Conservation (phyloP, 2,113 vertebrate genomes). For the Puffinus mauretanicus region DNA sequence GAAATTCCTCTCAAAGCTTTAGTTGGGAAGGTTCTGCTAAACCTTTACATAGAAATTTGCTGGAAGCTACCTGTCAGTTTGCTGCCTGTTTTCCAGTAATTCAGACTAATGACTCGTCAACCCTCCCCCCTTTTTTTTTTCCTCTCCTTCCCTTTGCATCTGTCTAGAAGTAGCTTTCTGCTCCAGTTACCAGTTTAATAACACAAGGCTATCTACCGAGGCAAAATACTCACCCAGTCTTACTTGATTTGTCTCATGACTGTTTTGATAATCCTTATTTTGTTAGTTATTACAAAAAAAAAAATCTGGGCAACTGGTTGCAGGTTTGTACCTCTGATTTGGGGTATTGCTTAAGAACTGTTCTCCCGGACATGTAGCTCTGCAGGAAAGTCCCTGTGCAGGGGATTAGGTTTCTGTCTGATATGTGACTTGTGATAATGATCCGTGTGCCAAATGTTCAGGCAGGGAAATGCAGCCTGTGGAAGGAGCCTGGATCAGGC, state of each 20-base stretch:
- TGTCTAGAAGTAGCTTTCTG: constrained; percentile 54
- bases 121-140: neutral
- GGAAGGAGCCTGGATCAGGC: neutral
- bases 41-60: neutral
- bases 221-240: neutral
- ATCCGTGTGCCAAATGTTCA: neutral
- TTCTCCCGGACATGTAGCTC: neutral
- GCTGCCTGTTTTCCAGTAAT: constrained; percentile 34
- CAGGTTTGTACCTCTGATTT: neutral
- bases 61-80: constrained; percentile 56
- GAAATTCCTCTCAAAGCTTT: neutral
- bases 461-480: accelerated
- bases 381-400: neutral
- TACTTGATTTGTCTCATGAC: neutral
- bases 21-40: neutral
- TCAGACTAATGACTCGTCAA: constrained; percentile 44
- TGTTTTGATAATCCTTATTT: neutral
- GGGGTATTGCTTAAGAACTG: neutral
- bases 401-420: neutral
- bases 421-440: neutral
- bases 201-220: neutral
- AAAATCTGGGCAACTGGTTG: neutral
- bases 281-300: neutral
- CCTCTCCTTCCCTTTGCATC: neutral
- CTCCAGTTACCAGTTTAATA: constrained; percentile 51